A percentile compares a stretch with the other conserved stretches of the same genome.
Evolutionary conservation across 2,797 vertebrate genomes (phyloP).

Genomic region (Denticeps clupeoides): DNA sequence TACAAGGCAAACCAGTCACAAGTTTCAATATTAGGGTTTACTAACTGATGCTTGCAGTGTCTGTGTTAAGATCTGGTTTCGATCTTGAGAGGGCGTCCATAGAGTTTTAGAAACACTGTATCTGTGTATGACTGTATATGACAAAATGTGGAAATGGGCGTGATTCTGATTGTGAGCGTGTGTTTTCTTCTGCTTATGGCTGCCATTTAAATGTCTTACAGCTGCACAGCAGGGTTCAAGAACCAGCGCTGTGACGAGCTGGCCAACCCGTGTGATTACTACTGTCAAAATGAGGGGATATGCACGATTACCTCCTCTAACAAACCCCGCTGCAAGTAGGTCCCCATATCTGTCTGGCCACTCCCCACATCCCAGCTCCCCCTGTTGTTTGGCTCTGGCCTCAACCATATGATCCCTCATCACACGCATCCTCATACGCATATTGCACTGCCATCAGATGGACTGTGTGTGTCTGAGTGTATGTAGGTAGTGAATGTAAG

Average conservation of each 20-base stretch:
- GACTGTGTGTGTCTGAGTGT: too few relatives aligned
- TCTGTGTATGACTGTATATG: too few relatives aligned
- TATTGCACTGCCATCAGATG: constrained; percentile 3
- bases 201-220: constrained; percentile 75
- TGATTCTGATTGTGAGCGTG: too few relatives aligned
- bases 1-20: too few relatives aligned
- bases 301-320: constrained; percentile 99
- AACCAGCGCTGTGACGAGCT: constrained; percentile 99
- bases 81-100: too few relatives aligned
- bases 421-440: too few relatives aligned
- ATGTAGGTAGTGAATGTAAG: too few relatives aligned
- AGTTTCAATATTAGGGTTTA: too few relatives aligned
- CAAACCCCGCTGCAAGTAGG: constrained; percentile 99
- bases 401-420: constrained; percentile 16
- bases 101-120: too few relatives aligned
- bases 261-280: constrained; percentile 99
- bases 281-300: constrained; percentile 99
- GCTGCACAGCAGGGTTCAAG: constrained; percentile 99
- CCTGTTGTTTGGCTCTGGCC: constrained; percentile 14
- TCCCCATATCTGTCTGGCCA: constrained; percentile 53
- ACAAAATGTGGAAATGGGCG: background rate
- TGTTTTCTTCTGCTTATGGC: background rate
- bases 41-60: too few relatives aligned
- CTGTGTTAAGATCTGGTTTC: too few relatives aligned
- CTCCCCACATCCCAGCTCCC: constrained; percentile 35